phyloP scores from a whole-genome alignment of 2,113 vertebrate species.

The Archocentrus centrarchus region DNA sequence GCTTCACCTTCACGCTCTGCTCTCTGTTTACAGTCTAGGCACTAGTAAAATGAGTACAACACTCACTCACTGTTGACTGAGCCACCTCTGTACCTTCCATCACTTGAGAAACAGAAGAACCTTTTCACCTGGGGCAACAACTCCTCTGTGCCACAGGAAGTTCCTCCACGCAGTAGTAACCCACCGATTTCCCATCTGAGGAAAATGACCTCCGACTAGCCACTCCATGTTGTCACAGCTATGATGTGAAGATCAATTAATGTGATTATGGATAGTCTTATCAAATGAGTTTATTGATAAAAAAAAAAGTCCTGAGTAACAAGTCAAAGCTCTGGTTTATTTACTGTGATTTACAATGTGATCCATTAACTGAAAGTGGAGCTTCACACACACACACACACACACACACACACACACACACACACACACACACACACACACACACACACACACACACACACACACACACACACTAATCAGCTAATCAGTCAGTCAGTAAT shows the following conservation, averaged over 20 bases:
- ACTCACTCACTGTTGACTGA: not conserved
- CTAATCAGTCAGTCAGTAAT: not conserved
- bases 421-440: not conserved
- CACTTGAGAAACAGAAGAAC: not conserved
- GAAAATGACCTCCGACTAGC: not conserved
- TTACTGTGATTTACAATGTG: not conserved
- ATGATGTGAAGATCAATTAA: not conserved
- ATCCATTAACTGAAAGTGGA: not conserved
- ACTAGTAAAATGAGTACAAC: not conserved
- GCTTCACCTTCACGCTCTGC: not conserved
- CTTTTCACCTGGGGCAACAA: not conserved
- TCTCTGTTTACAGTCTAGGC: no score
- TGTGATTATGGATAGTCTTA: not conserved
- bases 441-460: not conserved
- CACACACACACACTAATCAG: not conserved
- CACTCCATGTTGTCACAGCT: no score
- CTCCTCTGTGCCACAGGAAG: not conserved
- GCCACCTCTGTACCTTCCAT: not conserved
- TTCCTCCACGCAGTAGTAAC: not conserved
- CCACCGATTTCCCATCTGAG: not conserved
- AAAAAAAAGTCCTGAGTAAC: not conserved
- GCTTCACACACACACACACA: not conserved
- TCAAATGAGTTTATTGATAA: slow-evolving; percentile 7
- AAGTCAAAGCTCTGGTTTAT: not conserved
- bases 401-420: not conserved